These are phyloP conservation scores for Mesoligia furuncula DNA, from an alignment of 2,888 invertebrate species.

Conservation along the genomic window DNA sequence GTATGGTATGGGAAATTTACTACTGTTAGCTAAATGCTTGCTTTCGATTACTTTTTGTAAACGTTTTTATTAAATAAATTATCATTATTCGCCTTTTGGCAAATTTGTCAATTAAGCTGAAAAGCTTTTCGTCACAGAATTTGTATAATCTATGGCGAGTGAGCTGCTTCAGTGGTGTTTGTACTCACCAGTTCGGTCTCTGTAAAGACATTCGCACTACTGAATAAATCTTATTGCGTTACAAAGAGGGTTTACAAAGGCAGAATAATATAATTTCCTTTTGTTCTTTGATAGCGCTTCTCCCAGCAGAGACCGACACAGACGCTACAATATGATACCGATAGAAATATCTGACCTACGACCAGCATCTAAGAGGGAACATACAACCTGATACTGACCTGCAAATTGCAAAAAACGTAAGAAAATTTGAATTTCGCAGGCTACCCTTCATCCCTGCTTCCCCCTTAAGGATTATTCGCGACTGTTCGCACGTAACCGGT, in stretches of 20 bases:
- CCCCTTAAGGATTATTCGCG: conserved; percentile 21
- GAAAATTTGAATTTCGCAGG: too few relatives aligned
- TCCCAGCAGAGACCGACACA: not conserved
- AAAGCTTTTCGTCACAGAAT: not conserved
- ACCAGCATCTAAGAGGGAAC: not conserved
- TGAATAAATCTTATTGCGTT: conserved; percentile 13
- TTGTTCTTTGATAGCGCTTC: conserved; percentile 16
- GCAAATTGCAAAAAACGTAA: too few relatives aligned
- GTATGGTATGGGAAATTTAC: too few relatives aligned
- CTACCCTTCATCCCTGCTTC: too few relatives aligned
- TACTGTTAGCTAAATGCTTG: too few relatives aligned
- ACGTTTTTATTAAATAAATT: too few relatives aligned
- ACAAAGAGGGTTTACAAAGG: conserved; percentile 5
- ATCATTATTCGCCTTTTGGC: too few relatives aligned
- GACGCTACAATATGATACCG: not conserved
- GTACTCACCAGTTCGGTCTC: conserved; percentile 2
- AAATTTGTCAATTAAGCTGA: not conserved
- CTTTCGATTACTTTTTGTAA: too few relatives aligned
- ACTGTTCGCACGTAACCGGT: conserved; percentile 7
- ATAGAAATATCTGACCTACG: conserved; percentile 6
- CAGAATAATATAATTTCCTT: conserved; percentile 6
- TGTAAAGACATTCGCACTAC: not conserved
- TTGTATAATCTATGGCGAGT: not conserved
- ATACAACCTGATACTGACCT: too few relatives aligned
- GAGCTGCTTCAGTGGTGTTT: not conserved